phyloP scores from a whole-genome alignment of 2,888 invertebrate genomes.

The Trichacis sp. region DNA sequence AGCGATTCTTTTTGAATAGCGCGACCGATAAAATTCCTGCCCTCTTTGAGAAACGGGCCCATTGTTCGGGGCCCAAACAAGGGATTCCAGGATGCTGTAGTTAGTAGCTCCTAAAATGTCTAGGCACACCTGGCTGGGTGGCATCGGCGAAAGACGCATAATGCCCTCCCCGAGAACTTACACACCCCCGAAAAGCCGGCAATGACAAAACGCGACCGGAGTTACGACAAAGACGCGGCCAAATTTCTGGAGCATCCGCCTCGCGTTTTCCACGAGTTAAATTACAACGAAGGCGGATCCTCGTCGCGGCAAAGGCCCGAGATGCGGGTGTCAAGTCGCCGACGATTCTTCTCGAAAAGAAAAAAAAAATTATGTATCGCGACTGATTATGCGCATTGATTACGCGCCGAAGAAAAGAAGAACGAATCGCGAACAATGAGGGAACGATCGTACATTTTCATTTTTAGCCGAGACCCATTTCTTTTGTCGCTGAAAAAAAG shows the following conservation, averaged over 20 bases:
- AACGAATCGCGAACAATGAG: slow-evolving; percentile 26
- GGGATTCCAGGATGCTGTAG: slow-evolving; percentile 60
- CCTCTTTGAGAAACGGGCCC: slow-evolving; percentile 32
- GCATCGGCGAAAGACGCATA: slow-evolving; percentile 46
- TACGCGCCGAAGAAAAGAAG: slow-evolving; percentile 30
- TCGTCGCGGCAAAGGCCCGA: slow-evolving; percentile 27
- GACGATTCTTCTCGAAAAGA: slow-evolving; percentile 25
- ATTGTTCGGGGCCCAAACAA: slow-evolving; percentile 50
- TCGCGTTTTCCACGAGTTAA: slow-evolving; percentile 42
- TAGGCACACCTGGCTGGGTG: slow-evolving; percentile 62
- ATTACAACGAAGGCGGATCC: slow-evolving; percentile 37
- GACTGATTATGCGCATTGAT: slow-evolving; percentile 55
- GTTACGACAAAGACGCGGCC: slow-evolving; percentile 48
- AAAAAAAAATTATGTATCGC: slow-evolving; percentile 6
- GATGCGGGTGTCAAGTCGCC: slow-evolving; percentile 53
- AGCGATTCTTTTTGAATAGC: slow-evolving; percentile 33
- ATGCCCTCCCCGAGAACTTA: slow-evolving; percentile 37
- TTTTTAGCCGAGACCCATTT: slow-evolving; percentile 16
- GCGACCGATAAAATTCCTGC: slow-evolving; percentile 46
- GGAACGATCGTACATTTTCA: slow-evolving; percentile 16
- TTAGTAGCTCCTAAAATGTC: slow-evolving; percentile 49
- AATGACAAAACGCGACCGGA: slow-evolving; percentile 59
- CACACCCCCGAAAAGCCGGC: slow-evolving; percentile 62
- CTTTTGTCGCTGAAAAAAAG: not conserved
- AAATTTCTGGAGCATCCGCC: slow-evolving; percentile 45